Evolutionary conservation across 2,888 invertebrate genomes (phyloP).

Genomic region (Pristionchus japonicus): DNA sequence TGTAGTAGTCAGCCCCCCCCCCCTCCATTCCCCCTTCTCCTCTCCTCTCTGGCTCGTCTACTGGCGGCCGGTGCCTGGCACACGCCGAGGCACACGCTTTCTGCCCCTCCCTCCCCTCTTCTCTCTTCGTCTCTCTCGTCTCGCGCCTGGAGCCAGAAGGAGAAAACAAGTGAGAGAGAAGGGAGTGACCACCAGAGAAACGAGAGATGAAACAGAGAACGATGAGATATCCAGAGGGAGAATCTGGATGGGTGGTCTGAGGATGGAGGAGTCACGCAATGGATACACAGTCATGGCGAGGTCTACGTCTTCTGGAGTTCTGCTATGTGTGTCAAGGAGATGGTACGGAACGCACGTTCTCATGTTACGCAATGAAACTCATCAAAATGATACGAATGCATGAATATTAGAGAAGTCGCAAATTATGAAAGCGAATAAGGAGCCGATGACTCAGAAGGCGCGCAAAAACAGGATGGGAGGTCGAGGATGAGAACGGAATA

Average conservation of each 20-base stretch:
- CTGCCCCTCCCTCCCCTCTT: background rate
- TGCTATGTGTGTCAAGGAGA: background rate
- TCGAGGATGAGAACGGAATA: background rate
- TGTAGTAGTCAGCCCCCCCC: background rate
- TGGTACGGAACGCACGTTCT: no score
- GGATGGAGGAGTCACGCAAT: background rate
- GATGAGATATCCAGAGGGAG: constrained; percentile 17
- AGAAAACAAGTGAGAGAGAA: constrained; percentile 16
- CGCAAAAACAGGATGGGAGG: background rate
- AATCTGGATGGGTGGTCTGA: background rate
- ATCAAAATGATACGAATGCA: background rate
- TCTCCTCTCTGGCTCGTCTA: background rate
- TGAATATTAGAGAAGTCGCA: background rate
- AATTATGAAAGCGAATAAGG: background rate
- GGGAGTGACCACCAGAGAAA: constrained; percentile 32
- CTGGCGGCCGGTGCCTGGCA: constrained; percentile 36
- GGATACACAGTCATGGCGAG: background rate
- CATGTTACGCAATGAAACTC: background rate
- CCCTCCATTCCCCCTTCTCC: background rate
- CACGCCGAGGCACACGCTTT: constrained; percentile 36
- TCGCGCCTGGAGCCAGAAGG: constrained; percentile 26
- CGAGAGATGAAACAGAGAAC: constrained; percentile 31
- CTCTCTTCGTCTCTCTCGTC: background rate
- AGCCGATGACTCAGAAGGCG: background rate
- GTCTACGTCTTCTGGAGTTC: background rate